phyloP scores from a whole-genome alignment of 2,888 invertebrate genomes.

The Eristalinus sepulchralis region DNA sequence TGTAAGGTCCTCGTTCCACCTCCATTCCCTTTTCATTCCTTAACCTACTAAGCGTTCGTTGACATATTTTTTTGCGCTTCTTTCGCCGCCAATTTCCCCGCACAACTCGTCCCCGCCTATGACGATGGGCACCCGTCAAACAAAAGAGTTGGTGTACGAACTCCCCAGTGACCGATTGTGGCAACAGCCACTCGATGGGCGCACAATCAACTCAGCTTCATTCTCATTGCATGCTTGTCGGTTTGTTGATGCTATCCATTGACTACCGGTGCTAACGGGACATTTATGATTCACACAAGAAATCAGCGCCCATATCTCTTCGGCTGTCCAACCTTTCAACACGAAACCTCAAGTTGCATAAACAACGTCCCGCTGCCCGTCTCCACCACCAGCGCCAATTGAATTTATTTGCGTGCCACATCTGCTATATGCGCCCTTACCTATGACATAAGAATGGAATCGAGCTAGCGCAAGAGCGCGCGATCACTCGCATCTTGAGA shows the following conservation, averaged over 20 bases:
- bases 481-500: not conserved
- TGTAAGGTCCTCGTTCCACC: no score
- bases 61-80: not conserved
- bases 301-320: constrained; percentile 23
- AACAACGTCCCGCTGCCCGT: constrained; percentile 46
- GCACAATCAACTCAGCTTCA: not conserved
- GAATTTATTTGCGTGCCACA: constrained; percentile 71
- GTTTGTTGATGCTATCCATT: constrained; percentile 30
- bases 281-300: constrained; percentile 55
- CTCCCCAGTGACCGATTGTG: constrained; percentile 22
- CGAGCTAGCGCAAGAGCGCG: constrained; percentile 8
- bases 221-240: constrained; percentile 18
- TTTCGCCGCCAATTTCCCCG: not conserved
- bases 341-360: constrained; percentile 59
- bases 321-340: constrained; percentile 29
- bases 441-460: constrained; percentile 33
- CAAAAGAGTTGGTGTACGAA: constrained; percentile 56
- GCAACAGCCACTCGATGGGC: not conserved
- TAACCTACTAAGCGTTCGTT: not conserved
- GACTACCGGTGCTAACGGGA: constrained; percentile 57
- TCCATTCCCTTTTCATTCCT: no score
- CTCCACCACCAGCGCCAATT: constrained; percentile 34
- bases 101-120: not conserved
- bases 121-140: not conserved
- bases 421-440: constrained; percentile 57